Conservation (phyloP, 2,888 invertebrate species). For the Dioctria rufipes region DNA sequence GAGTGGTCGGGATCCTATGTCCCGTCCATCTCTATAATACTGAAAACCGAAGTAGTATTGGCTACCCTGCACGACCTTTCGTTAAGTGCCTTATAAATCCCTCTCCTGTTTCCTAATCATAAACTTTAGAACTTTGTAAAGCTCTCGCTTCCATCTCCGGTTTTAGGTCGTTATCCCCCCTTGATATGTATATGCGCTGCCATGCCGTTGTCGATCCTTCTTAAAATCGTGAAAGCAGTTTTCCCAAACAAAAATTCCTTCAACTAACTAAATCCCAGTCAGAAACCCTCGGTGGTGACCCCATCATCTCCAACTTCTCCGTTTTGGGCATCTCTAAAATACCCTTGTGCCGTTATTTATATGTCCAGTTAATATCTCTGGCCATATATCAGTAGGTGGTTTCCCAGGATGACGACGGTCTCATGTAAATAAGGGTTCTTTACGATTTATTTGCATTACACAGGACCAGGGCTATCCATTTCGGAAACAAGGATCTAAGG, state of each 20-base stretch:
- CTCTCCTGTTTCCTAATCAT: constrained; percentile 58
- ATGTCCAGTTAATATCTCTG: constrained; percentile 60
- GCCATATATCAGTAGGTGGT: constrained; percentile 60
- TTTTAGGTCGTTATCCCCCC: constrained; percentile 44
- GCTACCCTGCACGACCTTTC: constrained; percentile 34
- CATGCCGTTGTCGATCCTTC: neutral
- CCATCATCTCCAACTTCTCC: constrained; percentile 10
- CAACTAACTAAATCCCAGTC: constrained; percentile 53
- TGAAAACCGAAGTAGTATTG: constrained; percentile 8
- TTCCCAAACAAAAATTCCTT: constrained; percentile 55
- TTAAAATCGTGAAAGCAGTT: constrained; percentile 48
- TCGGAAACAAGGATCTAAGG: constrained; percentile 55
- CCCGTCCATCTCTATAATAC: too few species aligned
- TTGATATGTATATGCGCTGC: neutral
- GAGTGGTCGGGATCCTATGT: too few species aligned
- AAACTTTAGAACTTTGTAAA: constrained; percentile 53
- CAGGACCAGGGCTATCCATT: constrained; percentile 57
- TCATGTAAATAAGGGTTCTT: constrained; percentile 58
- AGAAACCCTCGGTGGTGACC: constrained; percentile 57
- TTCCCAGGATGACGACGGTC: constrained; percentile 59
- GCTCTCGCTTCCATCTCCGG: constrained; percentile 30
- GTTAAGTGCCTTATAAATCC: constrained; percentile 53
- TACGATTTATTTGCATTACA: constrained; percentile 59
- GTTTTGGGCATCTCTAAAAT: constrained; percentile 27
- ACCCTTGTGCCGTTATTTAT: constrained; percentile 59